A percentile compares a stretch with the other conserved stretches of the same genome.
Conservation (phyloP, 2,888 invertebrate species). For the Oxyteleia sp. region DNA sequence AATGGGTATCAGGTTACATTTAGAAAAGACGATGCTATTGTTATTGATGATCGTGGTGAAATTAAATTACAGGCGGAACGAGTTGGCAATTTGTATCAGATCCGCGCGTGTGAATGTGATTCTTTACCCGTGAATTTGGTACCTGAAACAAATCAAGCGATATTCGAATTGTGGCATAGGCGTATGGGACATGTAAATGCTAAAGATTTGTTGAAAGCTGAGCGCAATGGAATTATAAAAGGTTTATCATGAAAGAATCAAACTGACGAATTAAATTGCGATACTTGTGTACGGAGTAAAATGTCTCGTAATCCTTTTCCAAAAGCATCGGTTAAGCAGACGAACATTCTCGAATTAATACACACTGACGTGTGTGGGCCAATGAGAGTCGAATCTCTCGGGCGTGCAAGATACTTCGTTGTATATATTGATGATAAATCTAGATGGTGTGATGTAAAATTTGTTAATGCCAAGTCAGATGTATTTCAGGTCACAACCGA, state of each 20-base stretch:
- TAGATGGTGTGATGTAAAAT: conserved; percentile 72
- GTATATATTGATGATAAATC: conserved; percentile 23
- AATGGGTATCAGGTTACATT: conserved; percentile 14
- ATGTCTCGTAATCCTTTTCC: conserved; percentile 19
- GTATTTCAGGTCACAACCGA: conserved; percentile 69
- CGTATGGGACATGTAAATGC: conserved; percentile 67
- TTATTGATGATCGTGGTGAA: not conserved
- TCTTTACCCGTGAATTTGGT: not conserved
- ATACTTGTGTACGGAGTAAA: not conserved
- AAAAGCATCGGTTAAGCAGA: conserved; percentile 1
- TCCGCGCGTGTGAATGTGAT: not conserved
- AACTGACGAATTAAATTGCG: conserved; percentile 7
- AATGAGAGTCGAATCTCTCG: conserved; percentile 3
- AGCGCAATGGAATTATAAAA: conserved; percentile 22
- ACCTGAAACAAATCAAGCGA: not conserved
- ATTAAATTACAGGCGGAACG: conserved; percentile 1
- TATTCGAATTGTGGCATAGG: conserved; percentile 53
- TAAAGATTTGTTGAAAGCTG: conserved; percentile 37
- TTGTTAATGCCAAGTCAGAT: conserved; percentile 71
- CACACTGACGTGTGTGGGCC: conserved; percentile 18
- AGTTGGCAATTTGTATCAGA: conserved; percentile 11
- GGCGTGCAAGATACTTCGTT: conserved; percentile 12
- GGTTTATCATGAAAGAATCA: conserved; percentile 33
- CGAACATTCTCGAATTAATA: conserved; percentile 9
- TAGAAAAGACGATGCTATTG: conserved; percentile 3